phyloP scores from a whole-genome alignment of 2,888 invertebrate genomes.

The Hymenopus coronatus region DNA sequence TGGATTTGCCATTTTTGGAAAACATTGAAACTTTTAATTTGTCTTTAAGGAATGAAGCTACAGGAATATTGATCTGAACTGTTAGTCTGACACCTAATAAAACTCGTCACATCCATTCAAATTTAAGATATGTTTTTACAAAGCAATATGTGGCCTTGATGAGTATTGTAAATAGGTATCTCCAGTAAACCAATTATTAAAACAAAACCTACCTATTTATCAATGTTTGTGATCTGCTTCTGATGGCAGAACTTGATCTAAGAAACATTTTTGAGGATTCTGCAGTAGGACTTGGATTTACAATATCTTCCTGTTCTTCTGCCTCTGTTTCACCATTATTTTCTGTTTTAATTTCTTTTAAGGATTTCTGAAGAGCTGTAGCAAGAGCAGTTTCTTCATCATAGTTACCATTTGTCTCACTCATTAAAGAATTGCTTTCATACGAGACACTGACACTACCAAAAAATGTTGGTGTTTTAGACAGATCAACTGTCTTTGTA shows the following conservation, averaged over 20 bases:
- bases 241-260: neutral
- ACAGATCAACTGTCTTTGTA: slow-evolving; percentile 3
- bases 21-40: no score
- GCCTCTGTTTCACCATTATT: neutral
- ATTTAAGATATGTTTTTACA: no score
- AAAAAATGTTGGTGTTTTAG: slow-evolving; percentile 18
- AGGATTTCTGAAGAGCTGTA: neutral
- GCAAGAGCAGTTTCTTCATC: neutral
- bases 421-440: neutral
- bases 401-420: neutral
- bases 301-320: neutral
- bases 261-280: neutral
- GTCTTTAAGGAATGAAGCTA: no score
- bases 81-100: no score
- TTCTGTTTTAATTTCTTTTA: neutral
- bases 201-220: neutral
- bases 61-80: no score
- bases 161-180: no score
- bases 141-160: no score
- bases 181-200: no score
- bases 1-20: no score
- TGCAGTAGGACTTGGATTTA: neutral
- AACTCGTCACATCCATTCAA: no score
- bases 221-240: neutral
- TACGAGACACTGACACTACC: neutral